Evolutionary conservation across 92 coral and sea anemone species (phyloP).

Genomic region (Desmophyllum pertusum): DNA sequence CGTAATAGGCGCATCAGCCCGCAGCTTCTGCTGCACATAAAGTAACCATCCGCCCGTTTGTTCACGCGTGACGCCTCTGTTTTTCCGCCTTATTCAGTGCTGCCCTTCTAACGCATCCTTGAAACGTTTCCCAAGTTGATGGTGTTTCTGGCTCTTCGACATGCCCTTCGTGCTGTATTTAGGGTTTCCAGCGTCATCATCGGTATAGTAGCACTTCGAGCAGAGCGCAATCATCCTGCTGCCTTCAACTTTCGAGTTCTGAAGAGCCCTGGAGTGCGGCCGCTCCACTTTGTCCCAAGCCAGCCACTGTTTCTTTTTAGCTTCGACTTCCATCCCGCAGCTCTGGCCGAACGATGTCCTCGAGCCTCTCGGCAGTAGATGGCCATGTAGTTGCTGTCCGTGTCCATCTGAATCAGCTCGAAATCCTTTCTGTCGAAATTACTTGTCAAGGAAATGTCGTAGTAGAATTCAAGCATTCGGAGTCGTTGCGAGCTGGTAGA

Average conservation of each 20-base stretch:
- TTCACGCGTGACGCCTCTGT: background rate
- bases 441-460: background rate
- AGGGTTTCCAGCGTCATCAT: too few relatives aligned
- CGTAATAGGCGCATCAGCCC: background rate
- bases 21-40: background rate
- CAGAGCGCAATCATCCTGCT: background rate
- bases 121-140: background rate
- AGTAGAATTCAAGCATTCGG: background rate
- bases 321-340: slow-evolving; percentile 14
- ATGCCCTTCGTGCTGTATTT: background rate
- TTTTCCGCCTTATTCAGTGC: background rate
- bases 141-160: background rate
- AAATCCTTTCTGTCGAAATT: too few relatives aligned
- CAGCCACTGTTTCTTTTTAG: background rate
- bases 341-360: slow-evolving; percentile 21
- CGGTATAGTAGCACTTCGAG: background rate
- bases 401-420: background rate
- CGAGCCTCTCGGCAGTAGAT: background rate
- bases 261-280: background rate
- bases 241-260: background rate
- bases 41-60: background rate
- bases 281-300: slow-evolving; percentile 4
- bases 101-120: too few relatives aligned
- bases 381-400: too few relatives aligned
- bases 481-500: slow-evolving; percentile 28